Base-by-base conservation (phyloP, 2,797 vertebrate species). In the Dryobates pubescens region DNA sequence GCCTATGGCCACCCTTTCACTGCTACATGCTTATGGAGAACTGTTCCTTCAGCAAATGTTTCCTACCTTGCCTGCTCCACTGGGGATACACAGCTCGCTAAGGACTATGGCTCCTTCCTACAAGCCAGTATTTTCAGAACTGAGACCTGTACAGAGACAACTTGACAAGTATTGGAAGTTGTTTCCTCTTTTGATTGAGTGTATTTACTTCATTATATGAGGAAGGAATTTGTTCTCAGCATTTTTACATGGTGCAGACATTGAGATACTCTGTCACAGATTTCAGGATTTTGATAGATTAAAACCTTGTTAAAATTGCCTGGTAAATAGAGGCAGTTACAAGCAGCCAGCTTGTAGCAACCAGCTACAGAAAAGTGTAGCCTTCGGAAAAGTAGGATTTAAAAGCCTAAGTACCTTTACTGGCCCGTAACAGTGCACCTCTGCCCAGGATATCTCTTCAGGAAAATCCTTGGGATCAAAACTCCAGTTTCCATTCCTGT, bases 81-180 rank as follows among this genome's bases (percentile, higher is more conserved):
- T 0, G 1, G 63, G 47, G 17, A 74, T 90, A 94, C 90, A 85
- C 87, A 94, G 67, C 87, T 94, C 57, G 8, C 93, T 89, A 89
- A 82, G 20, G 62, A 72, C 56, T 53, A 71, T 65, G 63, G 30
- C 11, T 87, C 24, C 53, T 93, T 90, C 72, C 17, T 69, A 76
- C 58, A 79, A 94, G 64, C 70, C 70, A 78, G 10, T 62, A 47
- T 94, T 93, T 95, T 90, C 85, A 86, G 80, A 82, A 82, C 71
- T 74, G 64, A 30, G 79, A 83, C 74, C 74, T 51, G 57, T 75
- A 36, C 71, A 76, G 34, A 86, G 73, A 89, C 77, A 95, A 41
- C n/a, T 89, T 89, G 88, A 84, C 92, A 96, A 91, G 82, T 34
- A 70, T 51, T 91, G 67, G 76, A 95, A 81, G 30, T 67, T 79